Conservation (phyloP, 1,140 invertebrate species). For the Episyrphus balteatus region DNA sequence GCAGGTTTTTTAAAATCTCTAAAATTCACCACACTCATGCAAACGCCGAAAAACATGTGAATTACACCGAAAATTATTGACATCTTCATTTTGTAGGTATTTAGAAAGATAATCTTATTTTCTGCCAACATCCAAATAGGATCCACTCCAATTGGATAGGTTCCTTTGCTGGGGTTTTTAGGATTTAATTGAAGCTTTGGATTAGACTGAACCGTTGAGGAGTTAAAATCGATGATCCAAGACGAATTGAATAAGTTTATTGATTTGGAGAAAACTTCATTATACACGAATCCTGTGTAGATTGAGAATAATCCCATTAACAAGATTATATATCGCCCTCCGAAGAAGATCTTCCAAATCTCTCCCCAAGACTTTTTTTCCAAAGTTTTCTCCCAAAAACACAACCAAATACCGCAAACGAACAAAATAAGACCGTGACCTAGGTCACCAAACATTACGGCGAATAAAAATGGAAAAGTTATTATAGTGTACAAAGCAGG, state of each 20-base stretch:
- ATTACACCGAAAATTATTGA: constrained; percentile 86
- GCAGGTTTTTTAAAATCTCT: constrained; percentile 19
- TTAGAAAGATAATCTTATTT: constrained; percentile 91
- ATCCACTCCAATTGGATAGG: neutral
- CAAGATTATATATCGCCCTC: constrained; percentile 71
- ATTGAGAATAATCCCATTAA: constrained; percentile 71
- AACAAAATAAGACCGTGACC: constrained; percentile 78
- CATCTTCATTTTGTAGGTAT: constrained; percentile 91
- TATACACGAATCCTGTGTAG: no score
- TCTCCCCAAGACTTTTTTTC: constrained; percentile 47
- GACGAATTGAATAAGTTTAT: neutral
- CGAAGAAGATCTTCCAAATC: constrained; percentile 70
- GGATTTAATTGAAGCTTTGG: constrained; percentile 15
- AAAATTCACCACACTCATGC: constrained; percentile 41
- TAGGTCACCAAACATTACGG: constrained; percentile 91
- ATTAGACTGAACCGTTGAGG: constrained; percentile 1
- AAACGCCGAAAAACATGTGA: constrained; percentile 90
- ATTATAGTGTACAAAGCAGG: no score
- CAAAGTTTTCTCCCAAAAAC: constrained; percentile 56
- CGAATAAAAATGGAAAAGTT: constrained; percentile 94
- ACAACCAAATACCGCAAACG: constrained; percentile 62
- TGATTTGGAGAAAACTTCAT: constrained; percentile 29
- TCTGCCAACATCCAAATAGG: neutral
- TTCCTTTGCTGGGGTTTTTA: neutral
- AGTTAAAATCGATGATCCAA: neutral